phyloP scores from a whole-genome alignment of 1,140 invertebrate genomes.

The Pristionchus pacificus region DNA sequence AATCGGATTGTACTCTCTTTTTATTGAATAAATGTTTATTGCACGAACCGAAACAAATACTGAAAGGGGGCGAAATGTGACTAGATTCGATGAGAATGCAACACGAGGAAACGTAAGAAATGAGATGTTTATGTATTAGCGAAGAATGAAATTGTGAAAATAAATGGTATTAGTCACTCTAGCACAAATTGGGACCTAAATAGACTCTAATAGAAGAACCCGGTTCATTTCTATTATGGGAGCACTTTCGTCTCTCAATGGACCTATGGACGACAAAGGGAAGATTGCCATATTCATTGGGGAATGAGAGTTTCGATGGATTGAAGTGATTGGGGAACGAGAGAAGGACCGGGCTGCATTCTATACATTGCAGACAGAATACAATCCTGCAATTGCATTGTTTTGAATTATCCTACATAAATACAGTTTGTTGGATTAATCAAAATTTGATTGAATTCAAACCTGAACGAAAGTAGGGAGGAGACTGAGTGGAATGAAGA shows the following conservation, averaged over 20 bases:
- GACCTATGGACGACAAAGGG: too few species aligned
- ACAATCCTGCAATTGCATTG: conserved; percentile 9
- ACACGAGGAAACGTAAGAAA: background rate
- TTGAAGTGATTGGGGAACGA: conserved; percentile 14
- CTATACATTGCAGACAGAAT: conserved; percentile 16
- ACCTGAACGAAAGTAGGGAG: conserved; percentile 26
- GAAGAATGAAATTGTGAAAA: too few species aligned
- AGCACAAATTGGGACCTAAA: too few species aligned
- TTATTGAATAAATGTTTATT: conserved; percentile 5
- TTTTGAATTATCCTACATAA: background rate
- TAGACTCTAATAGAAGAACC: too few species aligned
- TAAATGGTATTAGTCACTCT: too few species aligned
- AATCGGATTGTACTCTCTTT: background rate
- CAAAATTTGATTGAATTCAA: too few species aligned
- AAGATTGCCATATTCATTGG: background rate
- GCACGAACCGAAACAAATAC: background rate
- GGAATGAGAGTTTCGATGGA: conserved; percentile 5
- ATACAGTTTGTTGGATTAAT: too few species aligned
- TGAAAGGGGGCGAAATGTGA: background rate
- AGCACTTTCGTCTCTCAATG: too few species aligned
- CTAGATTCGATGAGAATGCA: too few species aligned
- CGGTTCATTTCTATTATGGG: too few species aligned
- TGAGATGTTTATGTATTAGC: too few species aligned
- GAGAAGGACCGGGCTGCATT: conserved; percentile 21
- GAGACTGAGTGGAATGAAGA: conserved; percentile 47